Percentiles rank a stretch among this genome's conserved stretches.
These are phyloP conservation scores for Bagarius yarrelli DNA, from an alignment of 2,113 vertebrate genomes.

Conservation along the genomic window DNA sequence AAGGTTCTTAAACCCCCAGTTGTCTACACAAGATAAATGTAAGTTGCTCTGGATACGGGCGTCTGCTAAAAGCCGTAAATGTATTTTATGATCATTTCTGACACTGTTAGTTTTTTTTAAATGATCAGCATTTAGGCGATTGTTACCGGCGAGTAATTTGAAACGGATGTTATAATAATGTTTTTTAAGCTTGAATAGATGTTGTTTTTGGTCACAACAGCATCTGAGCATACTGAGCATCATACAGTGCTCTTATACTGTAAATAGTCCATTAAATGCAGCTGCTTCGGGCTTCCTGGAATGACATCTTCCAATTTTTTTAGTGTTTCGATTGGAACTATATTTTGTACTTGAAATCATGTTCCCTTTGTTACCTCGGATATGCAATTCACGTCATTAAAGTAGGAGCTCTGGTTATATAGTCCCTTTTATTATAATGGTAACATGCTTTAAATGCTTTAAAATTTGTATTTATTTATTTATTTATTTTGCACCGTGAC, in stretches of 20 bases:
- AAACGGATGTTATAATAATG: not conserved
- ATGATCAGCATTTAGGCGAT: not conserved
- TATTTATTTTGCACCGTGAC: not conserved
- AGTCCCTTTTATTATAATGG: not conserved
- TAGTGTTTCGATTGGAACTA: not conserved
- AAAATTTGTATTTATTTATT: not conserved
- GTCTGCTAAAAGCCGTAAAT: too few relatives aligned
- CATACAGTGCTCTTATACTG: not conserved
- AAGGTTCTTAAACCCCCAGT: too few relatives aligned
- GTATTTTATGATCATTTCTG: too few relatives aligned
- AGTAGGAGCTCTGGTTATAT: not conserved
- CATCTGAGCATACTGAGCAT: not conserved
- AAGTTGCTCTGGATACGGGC: too few relatives aligned
- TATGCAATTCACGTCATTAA: constrained; percentile 2
- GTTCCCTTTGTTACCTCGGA: not conserved
- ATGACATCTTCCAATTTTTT: not conserved
- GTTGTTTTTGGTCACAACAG: not conserved
- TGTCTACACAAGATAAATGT: too few relatives aligned
- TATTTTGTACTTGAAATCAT: not conserved
- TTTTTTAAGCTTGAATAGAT: not conserved
- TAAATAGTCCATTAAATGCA: not conserved
- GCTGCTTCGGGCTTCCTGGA: not conserved
- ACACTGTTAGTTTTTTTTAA: too few relatives aligned
- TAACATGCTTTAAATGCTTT: not conserved
- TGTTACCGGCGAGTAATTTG: not conserved